Conservation (phyloP, 2,888 invertebrate species). For the Lithophane leautieri region DNA sequence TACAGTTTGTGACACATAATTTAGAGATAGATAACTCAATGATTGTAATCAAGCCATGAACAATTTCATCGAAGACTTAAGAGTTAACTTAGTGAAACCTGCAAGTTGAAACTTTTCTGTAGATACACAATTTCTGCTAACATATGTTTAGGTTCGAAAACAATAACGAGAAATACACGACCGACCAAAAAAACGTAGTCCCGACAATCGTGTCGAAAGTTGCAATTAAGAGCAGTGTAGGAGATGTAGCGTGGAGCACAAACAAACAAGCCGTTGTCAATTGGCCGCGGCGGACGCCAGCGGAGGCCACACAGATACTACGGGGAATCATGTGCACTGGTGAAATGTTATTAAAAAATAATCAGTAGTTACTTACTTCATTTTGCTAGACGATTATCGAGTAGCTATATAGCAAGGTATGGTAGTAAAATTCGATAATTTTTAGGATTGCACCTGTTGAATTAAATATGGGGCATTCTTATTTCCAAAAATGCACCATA, state of each 20-base stretch:
- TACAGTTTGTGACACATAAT: constrained; percentile 16
- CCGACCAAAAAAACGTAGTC: constrained; percentile 39
- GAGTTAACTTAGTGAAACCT: too few species aligned
- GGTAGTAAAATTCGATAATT: background rate
- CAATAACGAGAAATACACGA: constrained; percentile 29
- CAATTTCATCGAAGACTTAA: background rate
- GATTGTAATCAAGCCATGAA: background rate
- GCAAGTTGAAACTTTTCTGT: background rate
- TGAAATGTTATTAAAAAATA: constrained; percentile 52
- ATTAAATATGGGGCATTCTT: background rate
- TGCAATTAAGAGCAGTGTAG: constrained; percentile 80
- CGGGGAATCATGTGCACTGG: constrained; percentile 71
- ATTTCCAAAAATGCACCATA: background rate
- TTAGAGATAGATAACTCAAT: too few species aligned
- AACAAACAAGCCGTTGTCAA: constrained; percentile 79
- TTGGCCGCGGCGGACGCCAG: constrained; percentile 80
- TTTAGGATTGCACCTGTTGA: background rate
- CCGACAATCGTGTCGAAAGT: constrained; percentile 74
- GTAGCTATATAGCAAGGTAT: background rate
- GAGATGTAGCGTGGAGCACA: constrained; percentile 73
- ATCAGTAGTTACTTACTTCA: too few species aligned
- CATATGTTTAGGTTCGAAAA: constrained; percentile 1
- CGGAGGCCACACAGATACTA: constrained; percentile 80
- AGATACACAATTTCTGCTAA: background rate
- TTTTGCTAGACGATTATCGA: background rate